Base-by-base conservation (phyloP, 2,113 vertebrate genomes). In the Callospermophilus lateralis region DNA sequence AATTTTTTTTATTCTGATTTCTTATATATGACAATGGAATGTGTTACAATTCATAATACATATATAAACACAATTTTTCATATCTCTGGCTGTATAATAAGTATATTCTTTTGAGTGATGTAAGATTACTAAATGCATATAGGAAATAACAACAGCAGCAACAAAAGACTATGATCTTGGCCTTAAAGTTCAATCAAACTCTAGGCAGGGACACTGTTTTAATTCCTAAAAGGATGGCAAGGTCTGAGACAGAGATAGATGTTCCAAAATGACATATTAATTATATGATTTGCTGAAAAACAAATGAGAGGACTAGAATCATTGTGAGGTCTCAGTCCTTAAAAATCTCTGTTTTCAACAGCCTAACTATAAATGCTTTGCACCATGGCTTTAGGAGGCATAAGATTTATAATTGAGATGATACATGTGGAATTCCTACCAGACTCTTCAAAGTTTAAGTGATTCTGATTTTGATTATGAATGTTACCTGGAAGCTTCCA, bases 401-500 rank as follows among this genome's bases (percentile, higher is more conserved):
- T 6, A 63, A 88, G 37, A 63, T 24, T 3, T 67, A 6, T 24
- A 37, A 4, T 0, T 63, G 42, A 32, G 2, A 30, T 70, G 24
- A 37, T 39, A 68, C 48, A 13, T 51, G 48, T 51, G 48, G 48
- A 51, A 51, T 51, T 51, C 48, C 48, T 51, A 51, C 48, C 48
- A 51, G 48, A 51, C 3, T 34, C 1, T 42, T 2, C 13, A 15
- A 0, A 45, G 16, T 8, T 1, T 63, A 1, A 0, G 2, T 80
- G 48, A 48, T 34, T 96, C 55, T 70, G 30, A 63, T 26, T 63
- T 63, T 63, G 61, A 61, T 30, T 15, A 34, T 19, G 17, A 24
- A 39, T 63, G n/a, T 30, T 81, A 28, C 8, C 19, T 39, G 12
- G 73, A 85, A 80, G 28, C 9, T 68, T 6, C 3, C n/a, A 32